phyloP scores from a whole-genome alignment of 2,113 vertebrate species.

The crab-eating macaque (Macaca fascicularis) region T2T-MFA8v1.1 NC_088384.1:75279501-75280000 shows the following conservation, averaged over 20 bases:
- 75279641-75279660: background rate
- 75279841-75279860: background rate
- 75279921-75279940: background rate
- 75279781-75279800: background rate
- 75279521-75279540: background rate
- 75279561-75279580: background rate
- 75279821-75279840: background rate
- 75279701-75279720: background rate
- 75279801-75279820: background rate
- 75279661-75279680: background rate
- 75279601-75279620: background rate
- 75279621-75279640: background rate
- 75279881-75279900: background rate
- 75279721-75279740: too few relatives aligned
- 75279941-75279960: accelerated
- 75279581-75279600: background rate
- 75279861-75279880: background rate
- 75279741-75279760: background rate
- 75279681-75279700: background rate
- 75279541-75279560: background rate
- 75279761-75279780: background rate
- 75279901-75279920: background rate
- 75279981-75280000: too few relatives aligned
- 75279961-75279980: background rate
- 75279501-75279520: background rate